These are phyloP conservation scores for Helostoma temminkii DNA, from an alignment of 2,797 vertebrate genomes.

Conservation along the genomic window DNA sequence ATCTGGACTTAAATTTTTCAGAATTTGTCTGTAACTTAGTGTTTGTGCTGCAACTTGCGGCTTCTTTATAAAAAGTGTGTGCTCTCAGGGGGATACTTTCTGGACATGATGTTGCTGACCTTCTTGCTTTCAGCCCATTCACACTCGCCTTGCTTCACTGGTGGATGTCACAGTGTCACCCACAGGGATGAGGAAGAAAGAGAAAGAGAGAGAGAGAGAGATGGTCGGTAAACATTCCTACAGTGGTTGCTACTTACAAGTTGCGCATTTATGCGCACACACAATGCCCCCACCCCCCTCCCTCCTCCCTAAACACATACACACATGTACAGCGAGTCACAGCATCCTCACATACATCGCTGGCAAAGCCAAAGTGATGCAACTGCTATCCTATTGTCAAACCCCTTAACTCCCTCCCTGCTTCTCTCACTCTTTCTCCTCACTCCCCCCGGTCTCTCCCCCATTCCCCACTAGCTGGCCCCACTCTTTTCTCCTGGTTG, in stretches of 20 bases:
- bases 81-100: constrained; percentile 64
- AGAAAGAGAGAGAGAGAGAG: constrained; percentile 32
- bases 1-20: not conserved
- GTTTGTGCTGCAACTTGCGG: constrained; percentile 26
- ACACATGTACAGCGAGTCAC: constrained; percentile 54
- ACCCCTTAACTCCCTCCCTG: constrained; percentile 69
- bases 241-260: constrained; percentile 48
- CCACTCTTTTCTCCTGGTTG: constrained; percentile 84
- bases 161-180: constrained; percentile 75
- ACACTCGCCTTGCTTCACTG: constrained; percentile 59
- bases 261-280: constrained; percentile 35
- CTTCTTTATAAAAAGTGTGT: constrained; percentile 60
- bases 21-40: not conserved
- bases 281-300: constrained; percentile 23
- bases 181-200: constrained; percentile 51
- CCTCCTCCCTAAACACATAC: constrained; percentile 31
- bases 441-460: constrained; percentile 80
- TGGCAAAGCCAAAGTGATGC: constrained; percentile 70
- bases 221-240: constrained; percentile 35
- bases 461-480: constrained; percentile 79
- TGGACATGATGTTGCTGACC: constrained; percentile 77
- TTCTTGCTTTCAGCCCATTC: constrained; percentile 70
- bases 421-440: constrained; percentile 55
- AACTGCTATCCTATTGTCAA: constrained; percentile 74
- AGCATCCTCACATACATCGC: constrained; percentile 66